phyloP scores from a whole-genome alignment of 1,140 invertebrate species.

The Dreissena rostriformis region DNA sequence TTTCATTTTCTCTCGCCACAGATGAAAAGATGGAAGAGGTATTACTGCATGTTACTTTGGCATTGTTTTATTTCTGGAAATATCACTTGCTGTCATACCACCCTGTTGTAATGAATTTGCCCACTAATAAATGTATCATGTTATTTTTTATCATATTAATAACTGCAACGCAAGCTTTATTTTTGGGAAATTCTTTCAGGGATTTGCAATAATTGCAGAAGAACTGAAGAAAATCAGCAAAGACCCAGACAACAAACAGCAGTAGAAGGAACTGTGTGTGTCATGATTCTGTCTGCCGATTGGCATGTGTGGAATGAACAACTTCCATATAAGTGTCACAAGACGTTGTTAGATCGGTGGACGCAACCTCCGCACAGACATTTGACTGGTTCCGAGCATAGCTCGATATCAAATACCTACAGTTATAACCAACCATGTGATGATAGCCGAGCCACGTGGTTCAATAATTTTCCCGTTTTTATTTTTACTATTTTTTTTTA shows the following conservation, averaged over 20 bases:
- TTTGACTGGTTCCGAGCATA: too few species aligned
- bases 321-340: too few species aligned
- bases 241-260: neutral
- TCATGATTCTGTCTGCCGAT: too few species aligned
- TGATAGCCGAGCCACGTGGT: too few species aligned
- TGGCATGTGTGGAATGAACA: too few species aligned
- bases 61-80: neutral
- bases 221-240: slow-evolving; percentile 20
- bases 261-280: too few species aligned
- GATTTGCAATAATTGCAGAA: slow-evolving; percentile 34
- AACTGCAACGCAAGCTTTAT: neutral
- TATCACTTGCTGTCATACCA: neutral
- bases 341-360: too few species aligned
- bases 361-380: too few species aligned
- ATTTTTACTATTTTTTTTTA: too few species aligned
- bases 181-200: slow-evolving; percentile 10
- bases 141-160: neutral
- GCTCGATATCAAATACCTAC: too few species aligned
- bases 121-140: neutral
- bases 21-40: slow-evolving; percentile 47
- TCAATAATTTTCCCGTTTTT: too few species aligned
- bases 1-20: slow-evolving; percentile 30
- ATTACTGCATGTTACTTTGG: neutral
- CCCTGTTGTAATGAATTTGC: neutral
- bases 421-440: too few species aligned